Evolutionary conservation across 2,113 vertebrate genomes (phyloP), one percentile per base, ranked within the genome.

Genomic region (Pelodiscus sinensis): DNA sequence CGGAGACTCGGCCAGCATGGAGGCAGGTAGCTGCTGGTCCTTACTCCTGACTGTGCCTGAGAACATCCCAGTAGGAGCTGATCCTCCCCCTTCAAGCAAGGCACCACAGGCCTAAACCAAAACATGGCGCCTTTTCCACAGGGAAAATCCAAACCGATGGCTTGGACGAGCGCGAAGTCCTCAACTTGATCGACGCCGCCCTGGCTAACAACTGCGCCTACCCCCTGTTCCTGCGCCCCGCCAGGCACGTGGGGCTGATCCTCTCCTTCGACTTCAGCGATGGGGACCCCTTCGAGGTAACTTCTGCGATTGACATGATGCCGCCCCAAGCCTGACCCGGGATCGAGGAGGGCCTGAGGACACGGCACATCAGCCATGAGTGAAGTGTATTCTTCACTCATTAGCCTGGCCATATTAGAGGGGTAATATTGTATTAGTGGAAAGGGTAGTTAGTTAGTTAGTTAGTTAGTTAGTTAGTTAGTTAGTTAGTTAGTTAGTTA

Each of bases 181-280:
- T 93, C 5, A 73, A 84, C 82, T 84, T 97, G 71, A 50, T 89
- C 29, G 96, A 97, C 6, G 96, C 96, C 2, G 97, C 95, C 3
- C n/a, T 97, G 5, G 81, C 91, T 80, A 93, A 95, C 82, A 97
- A 97, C 82, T 89, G 85, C n/a, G 86, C 95, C 4, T 97, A 94
- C 62, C 92, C 96, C 2, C 88, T 96, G 8, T 75, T 94, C 18
- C 87, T 97, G 50, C 83, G 79, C 31, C 89, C 92, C 1, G 25
- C 56, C 6, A 88, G 94, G 44, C 52, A 95, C 4, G 79, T 92
- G 14, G 88, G 96, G 6, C 89, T 97, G 80, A 96, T 97, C 65
- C 82, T 97, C 21, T 97, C 96, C 7, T 95, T 97, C 35, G 96
- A 97, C 88, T 97, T 95, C 84, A 97, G 95, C 25, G 55, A 31